Evolutionary conservation across 2,797 vertebrate species (phyloP).

Genomic region (Amblyopsis hoosieri): DNA sequence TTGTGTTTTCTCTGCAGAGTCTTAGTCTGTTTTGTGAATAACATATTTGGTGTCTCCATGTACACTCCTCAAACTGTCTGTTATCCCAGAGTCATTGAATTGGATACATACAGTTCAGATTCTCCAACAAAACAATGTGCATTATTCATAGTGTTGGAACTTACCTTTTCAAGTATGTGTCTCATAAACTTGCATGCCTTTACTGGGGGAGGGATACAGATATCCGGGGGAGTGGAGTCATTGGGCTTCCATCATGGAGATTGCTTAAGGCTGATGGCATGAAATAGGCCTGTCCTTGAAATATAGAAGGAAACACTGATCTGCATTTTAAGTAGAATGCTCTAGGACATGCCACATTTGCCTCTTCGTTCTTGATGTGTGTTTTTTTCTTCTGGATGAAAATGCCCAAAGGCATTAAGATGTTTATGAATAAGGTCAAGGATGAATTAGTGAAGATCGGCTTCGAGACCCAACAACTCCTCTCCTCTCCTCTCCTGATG

Average conservation of each 20-base stretch:
- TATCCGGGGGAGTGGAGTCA: constrained; percentile 26
- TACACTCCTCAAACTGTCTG: constrained; percentile 28
- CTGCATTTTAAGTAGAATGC: constrained; percentile 56
- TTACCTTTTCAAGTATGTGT: constrained; percentile 60
- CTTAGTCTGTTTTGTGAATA: constrained; percentile 38
- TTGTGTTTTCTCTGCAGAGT: constrained; percentile 12
- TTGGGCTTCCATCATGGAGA: constrained; percentile 48
- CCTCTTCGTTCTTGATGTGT: constrained; percentile 21
- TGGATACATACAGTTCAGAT: constrained; percentile 39
- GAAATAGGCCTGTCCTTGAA: constrained; percentile 54
- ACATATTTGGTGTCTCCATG: constrained; percentile 27
- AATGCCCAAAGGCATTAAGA: constrained; percentile 45
- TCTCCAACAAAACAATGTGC: constrained; percentile 58
- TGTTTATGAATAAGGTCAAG: constrained; percentile 51
- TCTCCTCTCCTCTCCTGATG: constrained; percentile 28
- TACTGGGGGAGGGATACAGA: constrained; percentile 33
- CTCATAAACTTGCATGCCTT: constrained; percentile 46
- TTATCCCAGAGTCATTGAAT: constrained; percentile 54
- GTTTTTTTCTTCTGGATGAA: constrained; percentile 42
- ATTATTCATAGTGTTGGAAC: constrained; percentile 69
- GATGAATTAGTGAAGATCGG: constrained; percentile 43
- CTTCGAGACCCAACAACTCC: constrained; percentile 21
- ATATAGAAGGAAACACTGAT: constrained; percentile 40
- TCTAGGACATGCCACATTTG: constrained; percentile 40
- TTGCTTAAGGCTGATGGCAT: constrained; percentile 60